Conservation (phyloP, 2,888 invertebrate species). For the Hipparchia sbordonii region DNA sequence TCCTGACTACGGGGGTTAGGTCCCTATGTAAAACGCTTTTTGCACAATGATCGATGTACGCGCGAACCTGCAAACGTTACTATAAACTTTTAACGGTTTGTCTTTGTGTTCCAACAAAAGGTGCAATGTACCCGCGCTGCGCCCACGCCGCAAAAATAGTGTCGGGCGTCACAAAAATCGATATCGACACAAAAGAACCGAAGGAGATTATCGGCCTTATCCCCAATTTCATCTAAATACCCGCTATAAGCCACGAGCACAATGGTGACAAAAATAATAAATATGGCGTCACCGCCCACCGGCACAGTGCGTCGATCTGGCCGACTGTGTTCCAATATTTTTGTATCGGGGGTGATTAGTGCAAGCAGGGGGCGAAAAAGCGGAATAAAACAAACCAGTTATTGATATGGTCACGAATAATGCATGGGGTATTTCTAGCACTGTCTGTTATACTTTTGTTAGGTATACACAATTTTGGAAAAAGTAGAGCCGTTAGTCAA, state of each 20-base stretch:
- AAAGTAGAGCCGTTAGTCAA: not conserved
- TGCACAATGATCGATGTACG: not conserved
- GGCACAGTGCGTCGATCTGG: constrained; percentile 48
- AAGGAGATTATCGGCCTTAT: constrained; percentile 77
- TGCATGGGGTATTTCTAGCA: constrained; percentile 8
- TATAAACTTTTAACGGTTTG: constrained; percentile 12
- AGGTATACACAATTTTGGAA: not conserved
- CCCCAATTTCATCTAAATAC: constrained; percentile 83
- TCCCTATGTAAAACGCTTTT: no score
- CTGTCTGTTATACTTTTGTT: not conserved
- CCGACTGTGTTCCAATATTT: constrained; percentile 70
- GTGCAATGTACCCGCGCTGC: constrained; percentile 16
- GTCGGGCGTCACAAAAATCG: constrained; percentile 54
- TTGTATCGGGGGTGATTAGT: constrained; percentile 70
- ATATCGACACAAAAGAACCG: constrained; percentile 58
- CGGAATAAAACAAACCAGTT: constrained; percentile 68
- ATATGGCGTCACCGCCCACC: constrained; percentile 69
- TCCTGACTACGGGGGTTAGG: no score
- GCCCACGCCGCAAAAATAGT: constrained; percentile 27
- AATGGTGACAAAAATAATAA: constrained; percentile 82
- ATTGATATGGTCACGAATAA: constrained; percentile 56
- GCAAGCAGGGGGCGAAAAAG: constrained; percentile 55
- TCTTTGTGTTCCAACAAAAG: constrained; percentile 15
- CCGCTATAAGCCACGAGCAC: constrained; percentile 74
- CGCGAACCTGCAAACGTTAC: not conserved